phyloP scores from a whole-genome alignment of 2,113 vertebrate species.

The Engystomops pustulosus region DNA sequence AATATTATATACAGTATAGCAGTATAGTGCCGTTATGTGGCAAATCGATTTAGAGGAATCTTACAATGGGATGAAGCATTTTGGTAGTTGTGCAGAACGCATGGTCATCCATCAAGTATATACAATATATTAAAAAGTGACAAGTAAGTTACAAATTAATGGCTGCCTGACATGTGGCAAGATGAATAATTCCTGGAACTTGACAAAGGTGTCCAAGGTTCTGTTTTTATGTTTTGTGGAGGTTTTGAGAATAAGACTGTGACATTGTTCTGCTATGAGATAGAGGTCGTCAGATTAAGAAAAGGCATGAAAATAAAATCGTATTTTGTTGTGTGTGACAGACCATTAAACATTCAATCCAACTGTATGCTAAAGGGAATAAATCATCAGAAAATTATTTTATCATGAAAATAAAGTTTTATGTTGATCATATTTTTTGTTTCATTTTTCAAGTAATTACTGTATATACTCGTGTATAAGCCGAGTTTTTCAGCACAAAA shows the following conservation, averaged over 20 bases:
- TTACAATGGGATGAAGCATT: background rate
- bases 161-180: background rate
- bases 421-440: no score
- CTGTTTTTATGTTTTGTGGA: background rate
- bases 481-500: no score
- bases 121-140: constrained; percentile 1
- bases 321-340: no score
- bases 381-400: no score
- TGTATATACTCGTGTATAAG: no score
- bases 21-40: background rate
- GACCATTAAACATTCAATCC: no score
- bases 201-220: background rate
- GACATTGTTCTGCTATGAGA: no score
- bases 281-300: no score
- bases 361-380: no score
- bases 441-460: no score
- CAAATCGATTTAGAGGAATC: background rate
- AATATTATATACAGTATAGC: background rate
- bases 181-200: background rate
- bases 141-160: background rate
- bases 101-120: constrained; percentile 9
- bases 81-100: background rate
- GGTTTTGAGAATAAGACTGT: background rate
- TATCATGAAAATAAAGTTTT: no score
- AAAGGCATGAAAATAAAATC: no score